Evolutionary conservation across 2,113 vertebrate genomes (phyloP).

Genomic region (Physeter macrocephalus): DNA sequence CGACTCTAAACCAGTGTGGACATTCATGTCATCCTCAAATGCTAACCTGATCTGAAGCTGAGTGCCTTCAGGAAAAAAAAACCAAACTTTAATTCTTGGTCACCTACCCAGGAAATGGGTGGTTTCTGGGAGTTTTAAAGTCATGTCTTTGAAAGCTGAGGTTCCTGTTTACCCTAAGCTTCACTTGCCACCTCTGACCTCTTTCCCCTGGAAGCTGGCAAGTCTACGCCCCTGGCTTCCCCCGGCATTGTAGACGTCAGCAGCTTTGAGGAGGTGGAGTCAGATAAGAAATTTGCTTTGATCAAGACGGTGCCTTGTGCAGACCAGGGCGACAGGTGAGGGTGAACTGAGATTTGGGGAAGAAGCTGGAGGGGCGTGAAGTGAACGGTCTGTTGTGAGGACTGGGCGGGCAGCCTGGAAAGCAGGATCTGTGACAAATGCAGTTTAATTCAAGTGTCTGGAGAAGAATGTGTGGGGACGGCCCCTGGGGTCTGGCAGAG

Average conservation of each 20-base stretch:
- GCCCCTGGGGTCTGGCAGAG: background rate
- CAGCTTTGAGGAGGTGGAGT: conserved; percentile 66
- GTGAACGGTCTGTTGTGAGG: background rate
- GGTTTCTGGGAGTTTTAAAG: background rate
- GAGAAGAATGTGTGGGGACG: background rate
- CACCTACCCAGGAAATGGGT: background rate
- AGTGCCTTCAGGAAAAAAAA: background rate
- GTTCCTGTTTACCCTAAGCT: background rate
- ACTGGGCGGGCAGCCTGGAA: background rate
- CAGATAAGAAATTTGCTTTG: conserved; percentile 64
- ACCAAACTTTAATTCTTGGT: background rate
- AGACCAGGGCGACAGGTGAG: conserved; percentile 54
- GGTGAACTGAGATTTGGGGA: background rate
- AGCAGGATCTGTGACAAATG: background rate
- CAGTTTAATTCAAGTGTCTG: background rate
- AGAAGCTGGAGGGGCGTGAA: background rate
- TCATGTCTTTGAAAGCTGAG: background rate
- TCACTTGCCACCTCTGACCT: background rate
- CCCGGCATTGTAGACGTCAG: conserved; percentile 60
- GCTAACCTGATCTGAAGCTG: background rate
- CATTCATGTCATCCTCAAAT: background rate
- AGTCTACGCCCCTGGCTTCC: conserved; percentile 69
- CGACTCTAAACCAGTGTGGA: background rate
- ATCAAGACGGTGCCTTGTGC: conserved; percentile 47
- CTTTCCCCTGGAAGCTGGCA: conserved; percentile 63